Conservation (phyloP, 2,797 vertebrate species). For the Hybognathus amarus region DNA sequence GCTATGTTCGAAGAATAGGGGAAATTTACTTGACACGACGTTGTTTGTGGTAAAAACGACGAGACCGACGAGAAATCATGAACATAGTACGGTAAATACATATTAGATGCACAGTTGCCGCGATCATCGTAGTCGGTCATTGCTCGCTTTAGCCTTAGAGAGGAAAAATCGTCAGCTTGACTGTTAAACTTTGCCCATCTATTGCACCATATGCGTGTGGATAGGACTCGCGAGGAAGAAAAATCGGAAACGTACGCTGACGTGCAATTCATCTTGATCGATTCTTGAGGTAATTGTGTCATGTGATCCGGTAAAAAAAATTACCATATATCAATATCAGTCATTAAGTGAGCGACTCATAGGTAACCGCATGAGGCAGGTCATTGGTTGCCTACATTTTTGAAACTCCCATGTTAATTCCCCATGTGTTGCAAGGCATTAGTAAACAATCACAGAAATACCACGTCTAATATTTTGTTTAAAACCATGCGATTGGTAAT, state of each 20-base stretch:
- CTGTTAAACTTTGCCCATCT: conserved; percentile 97
- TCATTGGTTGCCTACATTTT: conserved; percentile 79
- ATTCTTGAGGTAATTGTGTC: conserved; percentile 99
- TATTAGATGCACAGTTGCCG: conserved; percentile 90
- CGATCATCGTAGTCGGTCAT: conserved; percentile 99
- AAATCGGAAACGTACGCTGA: conserved; percentile 97
- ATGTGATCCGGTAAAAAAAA: conserved; percentile 98
- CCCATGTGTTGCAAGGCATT: conserved; percentile 67
- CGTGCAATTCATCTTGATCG: conserved; percentile 99
- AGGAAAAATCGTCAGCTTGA: conserved; percentile 72
- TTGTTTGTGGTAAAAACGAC: conserved; percentile 93
- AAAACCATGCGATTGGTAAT: conserved; percentile 51
- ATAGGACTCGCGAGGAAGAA: conserved; percentile 91
- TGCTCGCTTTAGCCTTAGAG: conserved; percentile 80
- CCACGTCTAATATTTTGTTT: conserved; percentile 67
- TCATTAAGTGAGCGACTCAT: conserved; percentile 84
- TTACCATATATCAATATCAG: conserved; percentile 99
- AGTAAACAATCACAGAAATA: conserved; percentile 75
- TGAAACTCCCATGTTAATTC: conserved; percentile 77
- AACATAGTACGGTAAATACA: conserved; percentile 99
- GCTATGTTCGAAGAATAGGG: conserved; percentile 93
- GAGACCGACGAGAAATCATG: conserved; percentile 96
- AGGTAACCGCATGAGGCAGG: conserved; percentile 74
- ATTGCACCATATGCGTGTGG: conserved; percentile 89
- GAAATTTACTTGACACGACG: conserved; percentile 97